Base-by-base conservation (phyloP, 2,888 invertebrate genomes). In the Thecophora atra region DNA sequence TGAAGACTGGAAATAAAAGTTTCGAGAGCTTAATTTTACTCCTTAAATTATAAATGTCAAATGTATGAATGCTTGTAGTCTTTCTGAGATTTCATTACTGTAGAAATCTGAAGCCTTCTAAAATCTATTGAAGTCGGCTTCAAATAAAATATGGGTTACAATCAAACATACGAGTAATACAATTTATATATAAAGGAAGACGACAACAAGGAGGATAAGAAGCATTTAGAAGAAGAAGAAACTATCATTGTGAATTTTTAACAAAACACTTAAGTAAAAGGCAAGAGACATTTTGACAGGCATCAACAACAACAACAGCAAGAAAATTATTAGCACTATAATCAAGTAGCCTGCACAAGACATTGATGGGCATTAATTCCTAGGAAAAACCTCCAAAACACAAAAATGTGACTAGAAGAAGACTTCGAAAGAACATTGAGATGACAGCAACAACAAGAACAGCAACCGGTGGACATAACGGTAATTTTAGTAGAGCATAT, bases 211-310 rank as follows among this genome's bases (percentile, higher is more conserved):
- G 17, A 62, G n/a, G 19, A 62, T 15, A 42, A 17, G 19, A 62
- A 30, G 13, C 21, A 17, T 11, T 7, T 30, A 21, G 3, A 37
- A 62, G 42, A 47, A 24, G 24, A 64, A 64, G 44, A 19, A 26
- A 19, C 64, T 13, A 64, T 13, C 8, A 64, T 42, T 47, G 44
- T 42, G 51, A 26, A 52, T 52, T 52, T 63, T 28, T 66, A 30
- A 67, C 30, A 67, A 67, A 67, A 19, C 52, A 67, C 28, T 54
- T 52, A 37, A 67, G 54, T 54, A 37, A 24, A 65, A 26, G 47
- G n/a, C n/a, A n/a, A n/a, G 26, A 24, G 52, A 66, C 51, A 52
- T 30, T 66, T 24, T 66, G 19, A 52, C 28, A 66, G 19, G 56
- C 37, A 67, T 21, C 54, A 67, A 37, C 54, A 56, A 42, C 21